A percentile compares a stretch with the other conserved stretches of the same genome.
Evolutionary conservation across 2,888 invertebrate genomes (phyloP).

Genomic region (Myopa testacea): DNA sequence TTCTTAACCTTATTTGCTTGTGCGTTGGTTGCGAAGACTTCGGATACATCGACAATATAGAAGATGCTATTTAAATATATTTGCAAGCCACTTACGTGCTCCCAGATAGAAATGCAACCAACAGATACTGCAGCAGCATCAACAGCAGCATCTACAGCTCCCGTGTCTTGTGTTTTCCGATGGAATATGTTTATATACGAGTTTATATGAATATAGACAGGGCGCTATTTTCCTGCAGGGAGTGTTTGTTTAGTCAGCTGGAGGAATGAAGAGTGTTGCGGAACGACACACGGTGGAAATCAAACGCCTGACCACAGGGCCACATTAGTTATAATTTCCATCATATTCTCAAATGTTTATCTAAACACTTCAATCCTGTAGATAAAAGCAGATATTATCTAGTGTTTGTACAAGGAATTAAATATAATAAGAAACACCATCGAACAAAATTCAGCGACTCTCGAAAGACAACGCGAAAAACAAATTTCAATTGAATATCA

Average conservation of each 20-base stretch:
- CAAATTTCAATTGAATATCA: too few species aligned
- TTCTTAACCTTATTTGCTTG: not conserved
- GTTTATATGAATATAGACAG: too few species aligned
- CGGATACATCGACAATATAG: not conserved
- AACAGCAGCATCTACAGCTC: not conserved
- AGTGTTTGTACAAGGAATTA: too few species aligned
- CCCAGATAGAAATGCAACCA: constrained; percentile 7
- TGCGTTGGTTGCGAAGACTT: not conserved
- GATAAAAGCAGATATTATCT: not conserved
- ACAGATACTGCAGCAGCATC: constrained; percentile 16
- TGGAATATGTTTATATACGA: too few species aligned
- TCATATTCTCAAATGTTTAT: constrained; percentile 12
- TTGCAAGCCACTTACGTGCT: constrained; percentile 20
- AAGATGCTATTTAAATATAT: not conserved
- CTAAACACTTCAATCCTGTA: not conserved
- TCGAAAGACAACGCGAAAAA: too few species aligned
- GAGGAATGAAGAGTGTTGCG: not conserved
- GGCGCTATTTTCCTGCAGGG: too few species aligned
- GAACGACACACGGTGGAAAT: not conserved
- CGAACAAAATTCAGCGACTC: too few species aligned
- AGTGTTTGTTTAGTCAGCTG: not conserved
- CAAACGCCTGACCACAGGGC: not conserved
- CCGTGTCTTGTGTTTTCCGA: too few species aligned
- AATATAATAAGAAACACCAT: too few species aligned
- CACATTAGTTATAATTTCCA: constrained; percentile 11